A percentile compares a stretch with the other conserved stretches of the same genome.
phyloP scores from a whole-genome alignment of 2,888 invertebrate genomes.

The Argynnis bischoffii region DNA sequence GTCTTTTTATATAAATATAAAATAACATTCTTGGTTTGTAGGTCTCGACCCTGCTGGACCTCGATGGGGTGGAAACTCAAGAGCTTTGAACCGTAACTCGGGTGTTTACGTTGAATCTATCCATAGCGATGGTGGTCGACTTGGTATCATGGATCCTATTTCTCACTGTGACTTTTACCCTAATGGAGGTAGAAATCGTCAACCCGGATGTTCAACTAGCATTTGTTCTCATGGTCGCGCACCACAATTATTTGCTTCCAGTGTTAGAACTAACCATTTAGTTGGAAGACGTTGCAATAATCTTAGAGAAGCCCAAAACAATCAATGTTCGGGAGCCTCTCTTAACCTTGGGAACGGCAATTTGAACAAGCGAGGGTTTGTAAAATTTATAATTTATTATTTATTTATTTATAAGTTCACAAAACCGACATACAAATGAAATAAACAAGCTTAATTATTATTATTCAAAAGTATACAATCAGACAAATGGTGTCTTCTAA shows the following conservation, averaged over 20 bases:
- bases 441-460: no score
- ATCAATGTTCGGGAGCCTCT: slow-evolving; percentile 41
- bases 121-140: slow-evolving; percentile 49
- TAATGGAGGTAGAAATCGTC: slow-evolving; percentile 49
- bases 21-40: slow-evolving; percentile 22
- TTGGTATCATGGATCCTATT: slow-evolving; percentile 49
- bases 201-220: slow-evolving; percentile 48
- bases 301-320: slow-evolving; percentile 41
- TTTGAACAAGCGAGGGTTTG: slow-evolving; percentile 45
- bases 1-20: slow-evolving; percentile 4
- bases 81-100: slow-evolving; percentile 44
- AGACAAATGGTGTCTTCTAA: no score
- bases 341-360: slow-evolving; percentile 46
- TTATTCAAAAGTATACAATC: no score
- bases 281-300: slow-evolving; percentile 46
- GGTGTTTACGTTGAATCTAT: slow-evolving; percentile 51
- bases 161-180: slow-evolving; percentile 52
- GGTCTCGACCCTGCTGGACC: slow-evolving; percentile 52
- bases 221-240: slow-evolving; percentile 50
- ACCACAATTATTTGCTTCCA: slow-evolving; percentile 46
- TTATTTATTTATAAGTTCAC: no score
- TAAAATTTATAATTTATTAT: background rate
- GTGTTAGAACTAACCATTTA: slow-evolving; percentile 45
- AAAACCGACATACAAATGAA: no score
- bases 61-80: slow-evolving; percentile 41